Evolutionary conservation across 2,113 vertebrate species (phyloP).

Genomic region (Henicopernis longicauda): DNA sequence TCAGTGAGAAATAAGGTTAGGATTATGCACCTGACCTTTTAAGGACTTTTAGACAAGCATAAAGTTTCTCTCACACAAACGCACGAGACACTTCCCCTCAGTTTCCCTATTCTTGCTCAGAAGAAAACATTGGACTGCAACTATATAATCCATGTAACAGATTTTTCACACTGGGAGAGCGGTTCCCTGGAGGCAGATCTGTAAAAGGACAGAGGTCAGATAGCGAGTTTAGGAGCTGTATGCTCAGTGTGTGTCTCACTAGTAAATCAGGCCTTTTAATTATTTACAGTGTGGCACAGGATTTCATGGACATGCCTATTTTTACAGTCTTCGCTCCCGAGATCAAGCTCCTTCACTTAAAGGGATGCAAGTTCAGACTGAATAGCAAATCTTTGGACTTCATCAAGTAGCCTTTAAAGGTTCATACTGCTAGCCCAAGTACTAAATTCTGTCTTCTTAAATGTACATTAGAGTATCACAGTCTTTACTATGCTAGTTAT

Average conservation of each 20-base stretch:
- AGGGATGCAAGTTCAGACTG: background rate
- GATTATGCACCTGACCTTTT: background rate
- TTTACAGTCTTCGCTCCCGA: rapidly evolving
- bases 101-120: background rate
- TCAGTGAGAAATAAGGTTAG: background rate
- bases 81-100: background rate
- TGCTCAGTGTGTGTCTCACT: background rate
- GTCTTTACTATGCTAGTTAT: background rate
- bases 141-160: background rate
- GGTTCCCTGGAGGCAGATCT: background rate
- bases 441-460: background rate
- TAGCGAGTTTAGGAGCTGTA: background rate
- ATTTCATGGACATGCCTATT: background rate
- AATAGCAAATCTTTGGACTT: background rate
- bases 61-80: background rate
- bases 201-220: background rate
- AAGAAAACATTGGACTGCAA: background rate
- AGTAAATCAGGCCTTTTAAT: background rate
- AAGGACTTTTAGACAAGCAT: background rate
- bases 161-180: background rate
- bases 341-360: background rate
- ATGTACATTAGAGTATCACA: background rate
- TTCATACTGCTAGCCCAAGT: background rate
- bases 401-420: background rate
- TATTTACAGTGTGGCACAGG: background rate